Evolutionary conservation across 2,113 vertebrate species (phyloP), one percentile per base, ranked within the genome.

Genomic region (Spermophilus dauricus): DNA sequence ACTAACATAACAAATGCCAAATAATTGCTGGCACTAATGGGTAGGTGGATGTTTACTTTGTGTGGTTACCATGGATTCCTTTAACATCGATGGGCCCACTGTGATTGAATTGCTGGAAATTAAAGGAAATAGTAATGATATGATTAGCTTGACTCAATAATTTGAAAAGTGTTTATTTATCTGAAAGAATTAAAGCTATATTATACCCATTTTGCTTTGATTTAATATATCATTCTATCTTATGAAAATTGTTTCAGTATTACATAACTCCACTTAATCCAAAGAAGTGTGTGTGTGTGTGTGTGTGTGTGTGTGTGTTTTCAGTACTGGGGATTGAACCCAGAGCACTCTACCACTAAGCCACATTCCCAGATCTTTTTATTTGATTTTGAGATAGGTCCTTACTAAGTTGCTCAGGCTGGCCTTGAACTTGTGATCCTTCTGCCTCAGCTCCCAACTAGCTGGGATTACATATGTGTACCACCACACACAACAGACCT

Each of bases 1-100:
- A 97, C 97, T 97, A 92, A 97, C 90, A 86, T 94, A 96, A 94
- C 97, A 96, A 96, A 97, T 97, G 97, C 97, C 94, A 97, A 94
- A 96, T 96, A 92, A 97, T 97, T 92, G 90, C 85, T 96, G 96
- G 94, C 83, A 86, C 94, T 95, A 86, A 96, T 88, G 67, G 65
- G 90, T 96, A 45, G 92, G 95, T 87, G 81, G 95, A 70, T 96
- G 92, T 97, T 96, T 97, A 94, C 96, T 97, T 92, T 96, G 45
- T 97, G 76, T 95, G 85, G 97, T 98, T 97, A 86, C 97, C 96
- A 97, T 97, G 97, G 97, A 94, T 97, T 94, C 91, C 61, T 26
- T 92, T 83, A 91, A 87, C 67, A 87, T 9, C 58, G 80, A 63
- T 87, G 84, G 77, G 61, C 48, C 45, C 53, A 76, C 87, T 22